Base-by-base conservation (phyloP, 1,140 invertebrate species). In the Globodera ellingtonae region DNA sequence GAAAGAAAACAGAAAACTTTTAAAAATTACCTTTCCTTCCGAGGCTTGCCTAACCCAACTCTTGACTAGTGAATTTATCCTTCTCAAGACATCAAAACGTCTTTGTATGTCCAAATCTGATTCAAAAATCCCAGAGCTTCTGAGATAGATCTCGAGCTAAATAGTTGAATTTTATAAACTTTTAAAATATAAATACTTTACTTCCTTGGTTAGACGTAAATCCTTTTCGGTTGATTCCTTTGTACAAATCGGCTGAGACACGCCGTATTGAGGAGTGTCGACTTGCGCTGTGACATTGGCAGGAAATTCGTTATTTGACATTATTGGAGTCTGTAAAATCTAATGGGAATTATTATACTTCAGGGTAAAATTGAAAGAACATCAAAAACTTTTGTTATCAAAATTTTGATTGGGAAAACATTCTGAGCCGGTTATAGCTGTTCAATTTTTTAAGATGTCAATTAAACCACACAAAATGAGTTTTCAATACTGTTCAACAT, bases 51-150 rank as follows among this genome's bases (percentile, higher is more conserved):
- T 48, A n/a, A 89, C 84, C 87, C 87, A 89, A 59, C 44, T 59
- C 48, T 84, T 87, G 59, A 89, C 87, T 44, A 86, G n/a, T 18
- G 79, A 47, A 79, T 89, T 89, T n/a, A 89, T 85, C 18, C 74
- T 82, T 7, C 83, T 66, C 4, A 89, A 73, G 3, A 89, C 87
- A 48, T 89, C 87, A 18, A 89, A 62, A 5, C 87, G 80, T 13
- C 75, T 83, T 35, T 83, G 70, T n/a, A 89, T 50, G 47, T 89
- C 87, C 66, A 87, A 79, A 13, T 86, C 73, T 4, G 81, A 75
- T 62, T 89, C 87, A 62, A 83, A 89, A 15, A 88, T 66, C 65
- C 86, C 80, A 73, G 75, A 89, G 15, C 78, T 56, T 47, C 77
- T 75, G 44, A 88, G 75, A 44, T 75, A 82, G 47, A 78, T 80